A percentile compares a stretch with the other conserved stretches of the same genome.
Conservation (phyloP, 1,140 invertebrate genomes). For the Drosophila pallidifrons region DNA sequence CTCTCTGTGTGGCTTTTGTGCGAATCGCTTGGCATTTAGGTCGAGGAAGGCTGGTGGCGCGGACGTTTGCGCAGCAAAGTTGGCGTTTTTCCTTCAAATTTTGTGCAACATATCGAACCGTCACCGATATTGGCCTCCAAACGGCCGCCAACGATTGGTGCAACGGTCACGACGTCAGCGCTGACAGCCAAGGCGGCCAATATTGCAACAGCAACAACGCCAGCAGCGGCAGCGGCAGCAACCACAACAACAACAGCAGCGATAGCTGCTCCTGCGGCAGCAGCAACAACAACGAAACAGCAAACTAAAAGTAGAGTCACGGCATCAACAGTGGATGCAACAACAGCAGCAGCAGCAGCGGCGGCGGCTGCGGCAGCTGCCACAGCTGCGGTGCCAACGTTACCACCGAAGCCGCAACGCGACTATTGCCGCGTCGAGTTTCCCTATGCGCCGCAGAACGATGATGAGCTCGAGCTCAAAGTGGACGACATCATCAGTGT, state of each 20-base stretch:
- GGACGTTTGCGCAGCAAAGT: slow-evolving; percentile 90
- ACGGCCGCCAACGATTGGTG: slow-evolving; percentile 76
- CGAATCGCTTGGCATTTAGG: slow-evolving; percentile 68
- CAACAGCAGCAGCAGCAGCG: slow-evolving; percentile 30
- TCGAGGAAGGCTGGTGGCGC: slow-evolving; percentile 95
- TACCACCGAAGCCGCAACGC: slow-evolving; percentile 88
- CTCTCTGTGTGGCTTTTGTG: slow-evolving; percentile 43
- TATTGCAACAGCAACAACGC: slow-evolving; percentile 30
- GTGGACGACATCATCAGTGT: slow-evolving; percentile 96
- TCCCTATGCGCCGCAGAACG: slow-evolving; percentile 95
- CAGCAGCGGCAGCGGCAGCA: slow-evolving; percentile 17
- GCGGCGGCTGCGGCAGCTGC: slow-evolving; percentile 21
- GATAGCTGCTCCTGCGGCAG: slow-evolving; percentile 33
- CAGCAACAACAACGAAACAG: slow-evolving; percentile 50
- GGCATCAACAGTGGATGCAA: slow-evolving; percentile 44
- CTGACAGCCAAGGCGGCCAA: slow-evolving; percentile 55
- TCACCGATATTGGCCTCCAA: slow-evolving; percentile 82
- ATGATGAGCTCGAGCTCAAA: slow-evolving; percentile 95
- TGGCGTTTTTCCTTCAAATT: slow-evolving; percentile 97
- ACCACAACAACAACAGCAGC: slow-evolving; percentile 31
- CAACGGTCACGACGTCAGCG: slow-evolving; percentile 61
- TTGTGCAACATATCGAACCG: slow-evolving; percentile 90
- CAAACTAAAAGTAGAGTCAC: slow-evolving; percentile 67
- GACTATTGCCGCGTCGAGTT: slow-evolving; percentile 94
- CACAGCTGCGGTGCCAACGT: slow-evolving; percentile 78